Evolutionary conservation across 2,888 invertebrate genomes (phyloP).

Genomic region (Hydroisotoma schaefferi): DNA sequence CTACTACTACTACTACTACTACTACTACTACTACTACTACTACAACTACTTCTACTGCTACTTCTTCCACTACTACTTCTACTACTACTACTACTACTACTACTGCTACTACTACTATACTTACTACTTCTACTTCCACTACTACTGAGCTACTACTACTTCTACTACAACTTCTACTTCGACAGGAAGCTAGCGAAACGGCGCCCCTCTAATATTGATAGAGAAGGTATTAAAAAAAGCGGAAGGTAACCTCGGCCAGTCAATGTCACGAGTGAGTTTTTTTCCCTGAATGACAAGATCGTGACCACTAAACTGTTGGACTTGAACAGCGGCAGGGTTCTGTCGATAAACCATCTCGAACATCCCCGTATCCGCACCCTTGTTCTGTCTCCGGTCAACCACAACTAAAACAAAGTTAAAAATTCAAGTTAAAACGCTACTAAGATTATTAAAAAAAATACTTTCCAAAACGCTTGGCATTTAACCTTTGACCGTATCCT

Average conservation of each 20-base stretch:
- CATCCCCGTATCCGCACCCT: conserved; percentile 72
- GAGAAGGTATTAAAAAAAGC: no score
- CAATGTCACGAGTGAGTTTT: conserved; percentile 44
- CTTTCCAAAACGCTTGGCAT: neutral
- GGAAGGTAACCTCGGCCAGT: conserved; percentile 46
- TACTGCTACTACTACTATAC: no score
- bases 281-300: conserved; percentile 43
- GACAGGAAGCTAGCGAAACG: no score
- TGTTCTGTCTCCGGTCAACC: conserved; percentile 67
- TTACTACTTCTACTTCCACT: no score
- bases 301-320: conserved; percentile 41
- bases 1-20: no score
- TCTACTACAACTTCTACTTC: conserved; percentile 10
- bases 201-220: no score
- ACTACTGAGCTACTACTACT: neutral
- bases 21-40: no score
- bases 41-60: no score
- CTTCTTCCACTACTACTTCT: no score
- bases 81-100: no score
- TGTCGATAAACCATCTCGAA: conserved; percentile 79
- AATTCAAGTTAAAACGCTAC: no score
- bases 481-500: conserved; percentile 81
- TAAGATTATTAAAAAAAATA: no score
- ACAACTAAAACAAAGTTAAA: conserved; percentile 61
- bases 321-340: conserved; percentile 60